phyloP scores from a whole-genome alignment of 2,797 vertebrate species.

The Synanceia verrucosa region DNA sequence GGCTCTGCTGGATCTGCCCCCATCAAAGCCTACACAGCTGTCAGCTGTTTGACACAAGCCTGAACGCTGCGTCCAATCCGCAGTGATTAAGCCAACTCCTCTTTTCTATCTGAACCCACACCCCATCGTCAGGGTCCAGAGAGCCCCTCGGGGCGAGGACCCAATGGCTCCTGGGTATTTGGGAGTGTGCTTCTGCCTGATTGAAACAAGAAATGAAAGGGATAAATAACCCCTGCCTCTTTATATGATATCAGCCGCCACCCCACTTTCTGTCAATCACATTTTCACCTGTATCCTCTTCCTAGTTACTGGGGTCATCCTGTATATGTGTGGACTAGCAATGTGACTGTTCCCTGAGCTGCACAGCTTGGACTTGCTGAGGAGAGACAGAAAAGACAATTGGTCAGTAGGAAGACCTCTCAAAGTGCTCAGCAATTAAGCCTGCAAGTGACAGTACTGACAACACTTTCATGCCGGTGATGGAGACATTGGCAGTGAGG shows the following conservation, averaged over 20 bases:
- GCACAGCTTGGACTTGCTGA: conserved; percentile 26
- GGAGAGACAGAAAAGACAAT: conserved; percentile 6
- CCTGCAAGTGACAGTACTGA: conserved; percentile 47
- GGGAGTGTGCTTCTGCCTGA: conserved; percentile 58
- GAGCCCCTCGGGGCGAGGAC: conserved; percentile 60
- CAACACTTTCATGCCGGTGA: conserved; percentile 10
- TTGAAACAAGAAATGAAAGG: conserved; percentile 70
- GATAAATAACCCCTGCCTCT: conserved; percentile 45
- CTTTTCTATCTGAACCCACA: conserved; percentile 14
- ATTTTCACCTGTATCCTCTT: conserved; percentile 45
- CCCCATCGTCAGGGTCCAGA: conserved; percentile 53
- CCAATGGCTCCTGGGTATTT: conserved; percentile 23
- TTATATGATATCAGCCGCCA: conserved; percentile 75
- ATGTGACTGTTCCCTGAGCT: conserved; percentile 31
- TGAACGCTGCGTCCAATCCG: conserved; percentile 23
- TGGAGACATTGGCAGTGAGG: conserved; percentile 12
- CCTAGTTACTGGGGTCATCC: conserved; percentile 14
- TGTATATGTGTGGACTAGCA: conserved; percentile 36
- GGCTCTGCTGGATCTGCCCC: conserved; percentile 92
- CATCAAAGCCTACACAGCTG: conserved; percentile 86
- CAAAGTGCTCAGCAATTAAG: conserved; percentile 37
- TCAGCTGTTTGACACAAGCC: conserved; percentile 85
- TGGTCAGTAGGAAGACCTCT: conserved; percentile 14
- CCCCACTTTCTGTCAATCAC: conserved; percentile 35
- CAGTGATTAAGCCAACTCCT: conserved; percentile 19